Base-by-base conservation (phyloP, 1,140 invertebrate genomes). In the Panulirus ornatus region DNA sequence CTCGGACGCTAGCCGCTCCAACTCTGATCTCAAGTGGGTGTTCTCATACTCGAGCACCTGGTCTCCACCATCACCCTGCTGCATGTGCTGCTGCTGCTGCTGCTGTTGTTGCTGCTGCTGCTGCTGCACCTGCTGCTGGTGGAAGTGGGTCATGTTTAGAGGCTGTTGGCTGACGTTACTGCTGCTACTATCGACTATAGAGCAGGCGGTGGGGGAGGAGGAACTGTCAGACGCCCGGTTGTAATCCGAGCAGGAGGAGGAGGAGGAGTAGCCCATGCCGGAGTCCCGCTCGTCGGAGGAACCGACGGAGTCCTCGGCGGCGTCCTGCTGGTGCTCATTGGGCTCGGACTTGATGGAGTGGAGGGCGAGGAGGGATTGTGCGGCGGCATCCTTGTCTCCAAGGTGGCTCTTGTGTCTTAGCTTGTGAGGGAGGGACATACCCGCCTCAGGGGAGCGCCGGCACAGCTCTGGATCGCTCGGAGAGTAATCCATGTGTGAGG, bases 371-470 rank as follows among this genome's bases (percentile, higher is more conserved):
- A 87, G 81, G 36, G 90, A 84, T 36, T 91, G 91, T 16, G 91
- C 87, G 34, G 91, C 87, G 16, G 92, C 89, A 47, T 92, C 88
- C 44, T 91, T 92, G 93, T 98, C 97, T 0, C 97, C 97, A 71
- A 98, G 95, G 92, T 97, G 96, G n/a, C 96, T 96, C 93, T 98
- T 99, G 95, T 99, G 97, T 92, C 98, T 96, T 82, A 98, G 94
- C 94, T 98, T 98, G 92, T 98, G 96, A 0, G 98, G 98, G 91
- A 98, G 93, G 91, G 96, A 96, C 92, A 91, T 92, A 22, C 92
- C 91, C 38, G 73, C 84, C 36, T 92, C 91, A 85, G 54, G 89
- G 54, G 47, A 91, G 66, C 76, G 91, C 0, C 83, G 83, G 42
- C 73, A 86, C n/a, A 83, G 73, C 70, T 91, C 86, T 6, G 90